Evolutionary conservation across 2,888 invertebrate genomes (phyloP).

Genomic region (Rotaria magnacalcarata): DNA sequence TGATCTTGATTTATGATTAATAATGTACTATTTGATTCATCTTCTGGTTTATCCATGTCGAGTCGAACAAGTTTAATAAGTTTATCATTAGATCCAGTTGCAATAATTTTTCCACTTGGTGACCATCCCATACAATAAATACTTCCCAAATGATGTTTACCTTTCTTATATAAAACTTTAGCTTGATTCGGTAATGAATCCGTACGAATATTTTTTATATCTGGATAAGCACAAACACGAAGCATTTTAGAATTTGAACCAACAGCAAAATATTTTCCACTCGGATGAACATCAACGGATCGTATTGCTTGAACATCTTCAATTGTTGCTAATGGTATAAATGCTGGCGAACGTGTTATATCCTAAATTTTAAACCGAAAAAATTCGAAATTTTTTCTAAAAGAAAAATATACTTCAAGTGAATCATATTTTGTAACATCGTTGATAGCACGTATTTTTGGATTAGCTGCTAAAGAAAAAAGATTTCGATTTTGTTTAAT

Average conservation of each 20-base stretch:
- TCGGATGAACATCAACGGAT: constrained; percentile 93
- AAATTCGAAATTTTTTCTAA: not conserved
- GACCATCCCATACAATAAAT: constrained; percentile 97
- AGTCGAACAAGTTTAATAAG: constrained; percentile 91
- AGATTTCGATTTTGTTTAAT: not conserved
- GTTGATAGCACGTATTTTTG: constrained; percentile 19
- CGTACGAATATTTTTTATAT: constrained; percentile 64
- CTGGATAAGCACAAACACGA: constrained; percentile 42
- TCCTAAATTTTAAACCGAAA: not conserved
- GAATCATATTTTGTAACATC: constrained; percentile 42
- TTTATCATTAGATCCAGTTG: constrained; percentile 97
- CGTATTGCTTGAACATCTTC: constrained; percentile 94
- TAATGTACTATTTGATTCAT: constrained; percentile 19
- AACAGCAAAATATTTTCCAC: constrained; percentile 87
- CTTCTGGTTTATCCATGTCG: constrained; percentile 67
- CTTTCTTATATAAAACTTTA: constrained; percentile 80
- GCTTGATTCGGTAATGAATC: constrained; percentile 80
- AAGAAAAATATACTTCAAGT: not conserved
- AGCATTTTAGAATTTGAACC: constrained; percentile 92
- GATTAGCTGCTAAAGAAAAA: not conserved
- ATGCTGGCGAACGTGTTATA: constrained; percentile 26
- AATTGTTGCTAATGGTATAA: constrained; percentile 58
- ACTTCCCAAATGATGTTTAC: constrained; percentile 89
- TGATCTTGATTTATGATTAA: no score
- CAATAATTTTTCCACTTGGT: constrained; percentile 86